Evolutionary conservation across 2,888 invertebrate species (phyloP).

Genomic region (Ellobium chinense): DNA sequence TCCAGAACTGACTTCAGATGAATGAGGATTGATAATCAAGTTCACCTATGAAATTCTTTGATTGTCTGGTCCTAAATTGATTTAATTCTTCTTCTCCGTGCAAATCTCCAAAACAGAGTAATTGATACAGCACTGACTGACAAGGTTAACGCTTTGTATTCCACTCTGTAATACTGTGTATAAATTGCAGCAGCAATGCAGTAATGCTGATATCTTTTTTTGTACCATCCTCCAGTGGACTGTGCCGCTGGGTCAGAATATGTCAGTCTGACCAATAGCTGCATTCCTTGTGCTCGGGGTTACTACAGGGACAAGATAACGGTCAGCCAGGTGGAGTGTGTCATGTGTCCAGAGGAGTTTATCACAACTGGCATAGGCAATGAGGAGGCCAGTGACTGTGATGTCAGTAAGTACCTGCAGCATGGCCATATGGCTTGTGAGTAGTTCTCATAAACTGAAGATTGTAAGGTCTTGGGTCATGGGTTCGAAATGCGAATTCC

Average conservation of each 20-base stretch:
- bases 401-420: conserved; percentile 12
- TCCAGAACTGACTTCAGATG: no score
- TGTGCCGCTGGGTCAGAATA: conserved; percentile 75
- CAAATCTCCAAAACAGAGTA: no score
- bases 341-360: not conserved
- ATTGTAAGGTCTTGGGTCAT: no score
- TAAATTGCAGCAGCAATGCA: not conserved
- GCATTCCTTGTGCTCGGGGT: conserved; percentile 86
- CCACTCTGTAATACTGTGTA: not conserved
- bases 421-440: no score
- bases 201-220: not conserved
- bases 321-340: not conserved
- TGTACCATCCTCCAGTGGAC: conserved; percentile 52
- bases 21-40: no score
- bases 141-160: no score
- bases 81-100: no score
- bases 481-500: no score
- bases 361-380: not conserved
- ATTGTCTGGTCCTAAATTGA: no score
- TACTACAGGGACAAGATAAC: conserved; percentile 55
- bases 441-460: no score
- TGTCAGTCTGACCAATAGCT: conserved; percentile 83
- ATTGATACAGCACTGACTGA: no score
- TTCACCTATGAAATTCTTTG: no score
- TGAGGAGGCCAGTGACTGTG: not conserved